Percentiles rank a stretch among this genome's conserved stretches.
These are phyloP conservation scores for Phocides pigmalion DNA, from an alignment of 1,140 invertebrate species.

Conservation along the genomic window DNA sequence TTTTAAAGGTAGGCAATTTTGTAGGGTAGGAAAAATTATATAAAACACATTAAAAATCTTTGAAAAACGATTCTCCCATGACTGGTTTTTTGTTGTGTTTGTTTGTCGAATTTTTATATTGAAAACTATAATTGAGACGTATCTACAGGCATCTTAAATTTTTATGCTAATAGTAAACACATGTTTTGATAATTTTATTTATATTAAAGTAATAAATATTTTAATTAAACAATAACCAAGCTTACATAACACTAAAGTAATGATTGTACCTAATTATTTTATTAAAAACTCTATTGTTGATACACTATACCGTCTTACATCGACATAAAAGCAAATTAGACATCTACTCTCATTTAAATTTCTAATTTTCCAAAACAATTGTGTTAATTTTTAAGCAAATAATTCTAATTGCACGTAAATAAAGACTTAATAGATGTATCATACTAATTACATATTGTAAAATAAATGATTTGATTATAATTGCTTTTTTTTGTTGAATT, in stretches of 20 bases:
- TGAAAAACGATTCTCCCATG: no score
- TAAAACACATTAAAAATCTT: no score
- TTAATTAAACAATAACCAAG: not conserved
- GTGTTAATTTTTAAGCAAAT: not conserved
- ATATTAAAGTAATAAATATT: not conserved
- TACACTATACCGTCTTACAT: not conserved
- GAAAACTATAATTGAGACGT: not conserved
- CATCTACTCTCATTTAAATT: no score
- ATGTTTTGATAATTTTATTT: not conserved
- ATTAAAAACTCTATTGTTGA: not conserved
- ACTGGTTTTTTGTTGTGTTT: no score
- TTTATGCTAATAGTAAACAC: not conserved
- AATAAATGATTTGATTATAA: slow-evolving; percentile 53
- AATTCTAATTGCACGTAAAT: slow-evolving; percentile 31
- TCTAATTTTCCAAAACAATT: not conserved
- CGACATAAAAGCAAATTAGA: no score
- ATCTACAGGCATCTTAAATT: not conserved
- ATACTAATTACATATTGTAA: slow-evolving; percentile 11
- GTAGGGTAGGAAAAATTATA: not conserved
- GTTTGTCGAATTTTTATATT: not conserved
- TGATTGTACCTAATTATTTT: not conserved
- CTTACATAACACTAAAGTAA: not conserved
- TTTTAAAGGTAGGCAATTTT: not conserved
- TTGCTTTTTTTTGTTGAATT: no score
- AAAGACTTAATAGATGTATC: slow-evolving; percentile 45